Percentiles rank a stretch among this genome's conserved stretches.
Evolutionary conservation across 2,888 invertebrate species (phyloP).

Genomic region (Kryphioiulus occultus): DNA sequence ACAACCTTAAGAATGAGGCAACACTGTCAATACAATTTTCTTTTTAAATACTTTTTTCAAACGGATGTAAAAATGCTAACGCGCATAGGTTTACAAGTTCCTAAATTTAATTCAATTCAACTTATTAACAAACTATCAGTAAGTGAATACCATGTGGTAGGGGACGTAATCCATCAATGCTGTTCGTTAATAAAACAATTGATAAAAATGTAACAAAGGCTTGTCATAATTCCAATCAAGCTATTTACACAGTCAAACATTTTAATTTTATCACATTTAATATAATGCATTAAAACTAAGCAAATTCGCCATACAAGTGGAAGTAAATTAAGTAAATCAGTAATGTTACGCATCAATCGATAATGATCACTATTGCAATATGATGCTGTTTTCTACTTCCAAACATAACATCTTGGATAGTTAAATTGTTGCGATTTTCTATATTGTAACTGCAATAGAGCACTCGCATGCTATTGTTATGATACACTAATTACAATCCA

Average conservation of each 20-base stretch:
- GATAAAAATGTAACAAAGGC: neutral
- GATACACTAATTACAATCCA: conserved; percentile 5
- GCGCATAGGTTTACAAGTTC: too few relatives aligned
- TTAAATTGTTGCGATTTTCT: neutral
- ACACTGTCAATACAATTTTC: too few relatives aligned
- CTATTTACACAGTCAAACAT: neutral
- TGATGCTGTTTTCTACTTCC: neutral
- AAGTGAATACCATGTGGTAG: neutral
- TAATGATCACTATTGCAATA: neutral
- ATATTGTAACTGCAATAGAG: neutral
- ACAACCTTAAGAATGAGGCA: too few relatives aligned
- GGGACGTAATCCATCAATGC: too few relatives aligned
- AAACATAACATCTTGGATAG: neutral
- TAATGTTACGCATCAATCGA: neutral
- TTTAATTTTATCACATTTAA: neutral
- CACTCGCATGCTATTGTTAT: neutral
- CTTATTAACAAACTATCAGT: neutral
- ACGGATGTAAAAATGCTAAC: too few relatives aligned
- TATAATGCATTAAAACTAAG: neutral
- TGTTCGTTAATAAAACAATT: neutral
- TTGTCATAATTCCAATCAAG: neutral
- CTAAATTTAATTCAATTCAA: neutral
- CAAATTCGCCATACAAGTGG: too few relatives aligned
- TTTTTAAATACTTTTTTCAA: too few relatives aligned
- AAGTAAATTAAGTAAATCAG: neutral